A percentile compares a stretch with the other conserved stretches of the same genome.
Conservation (phyloP, 1,140 invertebrate genomes). For the Stegodyphus mimosarum region DNA sequence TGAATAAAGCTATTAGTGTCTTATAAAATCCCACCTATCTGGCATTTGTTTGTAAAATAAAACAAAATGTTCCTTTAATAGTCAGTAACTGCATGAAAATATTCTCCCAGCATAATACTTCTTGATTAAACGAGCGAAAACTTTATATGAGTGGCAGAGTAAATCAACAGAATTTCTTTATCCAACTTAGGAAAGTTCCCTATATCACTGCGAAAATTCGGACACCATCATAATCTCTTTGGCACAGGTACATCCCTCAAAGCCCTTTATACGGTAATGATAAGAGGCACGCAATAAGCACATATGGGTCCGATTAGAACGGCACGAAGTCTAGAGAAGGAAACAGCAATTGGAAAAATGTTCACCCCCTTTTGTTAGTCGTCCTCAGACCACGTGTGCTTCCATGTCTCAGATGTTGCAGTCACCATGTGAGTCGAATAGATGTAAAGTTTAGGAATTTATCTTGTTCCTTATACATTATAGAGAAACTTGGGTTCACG, state of each 20-base stretch:
- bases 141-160: too few species aligned
- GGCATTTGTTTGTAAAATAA: too few species aligned
- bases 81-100: too few species aligned
- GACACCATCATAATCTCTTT: conserved; percentile 23
- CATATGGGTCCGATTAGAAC: conserved; percentile 42
- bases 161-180: neutral
- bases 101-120: too few species aligned
- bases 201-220: neutral
- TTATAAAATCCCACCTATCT: too few species aligned
- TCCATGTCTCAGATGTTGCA: neutral
- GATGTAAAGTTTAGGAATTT: conserved; percentile 28
- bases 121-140: too few species aligned
- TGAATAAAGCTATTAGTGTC: too few species aligned
- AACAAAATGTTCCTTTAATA: too few species aligned
- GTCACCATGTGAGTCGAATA: conserved; percentile 5
- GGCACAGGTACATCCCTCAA: conserved; percentile 5
- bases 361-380: conserved; percentile 35
- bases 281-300: conserved; percentile 35
- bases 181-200: neutral
- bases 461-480: conserved; percentile 30
- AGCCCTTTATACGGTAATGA: conserved; percentile 43
- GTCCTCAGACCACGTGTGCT: conserved; percentile 12
- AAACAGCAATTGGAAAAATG: conserved; percentile 57
- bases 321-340: conserved; percentile 23
- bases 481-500: conserved; percentile 8